phyloP scores from a whole-genome alignment of 2,888 invertebrate genomes.

The Drosophila melanosoma region DNA sequence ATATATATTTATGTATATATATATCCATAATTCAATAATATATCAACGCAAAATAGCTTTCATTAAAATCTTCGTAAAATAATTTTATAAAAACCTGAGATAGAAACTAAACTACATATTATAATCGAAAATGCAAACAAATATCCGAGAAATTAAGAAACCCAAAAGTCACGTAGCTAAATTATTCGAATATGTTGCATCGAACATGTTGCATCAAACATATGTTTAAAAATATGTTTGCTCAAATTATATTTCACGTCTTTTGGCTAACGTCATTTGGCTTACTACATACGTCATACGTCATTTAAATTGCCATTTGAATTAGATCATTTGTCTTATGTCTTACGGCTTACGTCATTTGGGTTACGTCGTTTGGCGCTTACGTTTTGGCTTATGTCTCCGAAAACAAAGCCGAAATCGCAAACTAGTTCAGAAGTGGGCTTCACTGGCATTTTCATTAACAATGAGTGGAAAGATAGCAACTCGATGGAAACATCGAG shows the following conservation, averaged over 20 bases:
- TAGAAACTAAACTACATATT: not conserved
- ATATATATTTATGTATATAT: not conserved
- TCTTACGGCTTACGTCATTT: too few relatives aligned
- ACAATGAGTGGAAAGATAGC: constrained; percentile 97
- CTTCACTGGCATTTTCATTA: constrained; percentile 88
- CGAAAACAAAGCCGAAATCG: not conserved
- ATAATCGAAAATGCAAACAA: not conserved
- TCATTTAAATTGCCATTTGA: too few relatives aligned
- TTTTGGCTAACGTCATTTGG: too few relatives aligned
- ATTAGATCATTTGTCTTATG: too few relatives aligned
- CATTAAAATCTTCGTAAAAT: not conserved
- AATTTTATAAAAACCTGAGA: not conserved
- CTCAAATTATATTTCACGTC: too few relatives aligned
- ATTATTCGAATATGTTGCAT: too few relatives aligned
- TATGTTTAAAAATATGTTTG: too few relatives aligned
- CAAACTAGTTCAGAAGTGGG: not conserved
- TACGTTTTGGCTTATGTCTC: not conserved
- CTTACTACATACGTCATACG: too few relatives aligned
- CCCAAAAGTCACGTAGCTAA: too few relatives aligned
- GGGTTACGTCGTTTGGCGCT: too few relatives aligned
- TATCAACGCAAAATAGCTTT: not conserved
- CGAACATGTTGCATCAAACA: too few relatives aligned
- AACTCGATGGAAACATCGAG: constrained; percentile 93
- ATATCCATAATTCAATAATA: not conserved
- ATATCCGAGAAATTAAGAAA: too few relatives aligned